phyloP scores from a whole-genome alignment of 92 coral and sea anemone species.

The Scolanthus callimorphus region DNA sequence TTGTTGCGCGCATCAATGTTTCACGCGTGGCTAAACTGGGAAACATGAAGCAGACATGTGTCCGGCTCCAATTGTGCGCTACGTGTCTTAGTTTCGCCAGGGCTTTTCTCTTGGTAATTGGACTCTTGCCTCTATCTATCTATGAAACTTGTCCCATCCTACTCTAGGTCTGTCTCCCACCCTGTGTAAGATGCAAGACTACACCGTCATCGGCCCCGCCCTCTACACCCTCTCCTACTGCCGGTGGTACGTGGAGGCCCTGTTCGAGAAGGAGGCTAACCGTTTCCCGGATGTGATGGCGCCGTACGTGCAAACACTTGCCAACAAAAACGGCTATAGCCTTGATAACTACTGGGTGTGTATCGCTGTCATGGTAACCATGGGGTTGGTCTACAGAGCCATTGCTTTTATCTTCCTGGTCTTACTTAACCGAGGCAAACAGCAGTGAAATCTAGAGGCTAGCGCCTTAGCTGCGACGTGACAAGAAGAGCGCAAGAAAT shows the following conservation, averaged over 20 bases:
- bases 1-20: no score
- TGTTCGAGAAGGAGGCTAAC: slow-evolving; percentile 81
- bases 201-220: slow-evolving; percentile 49
- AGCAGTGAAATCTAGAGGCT: slow-evolving; percentile 43
- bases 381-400: slow-evolving; percentile 57
- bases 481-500: no score
- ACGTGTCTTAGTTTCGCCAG: no score
- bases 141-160: background rate
- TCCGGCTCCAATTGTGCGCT: no score
- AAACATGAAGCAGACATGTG: no score
- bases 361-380: slow-evolving; percentile 47
- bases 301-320: slow-evolving; percentile 29
- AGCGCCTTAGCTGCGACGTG: no score
- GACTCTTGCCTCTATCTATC: background rate
- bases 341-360: slow-evolving; percentile 60
- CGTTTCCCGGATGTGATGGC: slow-evolving; percentile 63
- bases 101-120: no score
- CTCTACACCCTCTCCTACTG: slow-evolving; percentile 76
- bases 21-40: no score
- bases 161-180: slow-evolving; percentile 64
- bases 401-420: slow-evolving; percentile 72
- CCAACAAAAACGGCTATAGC: slow-evolving; percentile 63
- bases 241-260: slow-evolving; percentile 85
- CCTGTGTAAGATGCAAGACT: slow-evolving; percentile 62
- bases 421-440: slow-evolving; percentile 81